Conservation (phyloP, 2,797 vertebrate species). For the Helicolenus hilgendorfi region DNA sequence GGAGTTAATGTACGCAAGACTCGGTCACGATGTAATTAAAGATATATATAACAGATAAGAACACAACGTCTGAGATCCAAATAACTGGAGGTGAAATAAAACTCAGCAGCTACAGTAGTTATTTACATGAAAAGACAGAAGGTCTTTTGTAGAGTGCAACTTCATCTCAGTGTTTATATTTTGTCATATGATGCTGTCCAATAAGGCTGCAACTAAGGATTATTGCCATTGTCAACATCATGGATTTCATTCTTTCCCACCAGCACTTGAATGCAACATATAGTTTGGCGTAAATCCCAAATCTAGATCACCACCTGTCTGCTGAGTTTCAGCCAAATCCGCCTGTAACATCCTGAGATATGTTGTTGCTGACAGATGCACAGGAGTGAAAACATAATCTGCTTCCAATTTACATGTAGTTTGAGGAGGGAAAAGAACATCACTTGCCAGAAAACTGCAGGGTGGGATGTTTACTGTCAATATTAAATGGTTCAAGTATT, state of each 20-base stretch:
- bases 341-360: not conserved
- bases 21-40: not conserved
- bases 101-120: not conserved
- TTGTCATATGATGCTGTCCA: not conserved
- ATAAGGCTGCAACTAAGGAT: too few relatives aligned
- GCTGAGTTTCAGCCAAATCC: not conserved
- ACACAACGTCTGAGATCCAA: not conserved
- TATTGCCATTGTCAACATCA: not conserved
- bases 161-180: not conserved
- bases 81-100: not conserved
- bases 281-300: not conserved
- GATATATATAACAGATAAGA: not conserved
- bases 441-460: not conserved
- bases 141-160: not conserved
- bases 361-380: not conserved
- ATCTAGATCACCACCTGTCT: slow-evolving; percentile 12
- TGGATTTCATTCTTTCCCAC: not conserved
- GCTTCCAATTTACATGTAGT: not conserved
- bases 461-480: not conserved
- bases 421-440: not conserved
- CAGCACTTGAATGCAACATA: not conserved
- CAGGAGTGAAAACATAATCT: not conserved
- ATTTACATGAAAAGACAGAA: not conserved
- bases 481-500: not conserved
- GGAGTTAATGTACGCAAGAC: not conserved